Conservation (phyloP, 2,888 invertebrate species). For the Acrobasis consociella region DNA sequence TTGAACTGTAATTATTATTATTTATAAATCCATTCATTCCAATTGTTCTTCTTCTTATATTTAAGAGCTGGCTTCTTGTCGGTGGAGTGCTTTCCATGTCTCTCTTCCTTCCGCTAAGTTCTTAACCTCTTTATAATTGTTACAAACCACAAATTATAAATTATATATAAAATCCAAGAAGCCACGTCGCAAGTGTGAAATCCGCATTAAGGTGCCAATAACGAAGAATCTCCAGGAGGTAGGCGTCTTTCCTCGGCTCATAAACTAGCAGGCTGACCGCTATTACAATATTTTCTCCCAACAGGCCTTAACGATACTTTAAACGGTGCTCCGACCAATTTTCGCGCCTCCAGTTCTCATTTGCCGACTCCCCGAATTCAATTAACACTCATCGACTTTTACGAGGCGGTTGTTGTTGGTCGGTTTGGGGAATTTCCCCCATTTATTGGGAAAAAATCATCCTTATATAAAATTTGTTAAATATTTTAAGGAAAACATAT, state of each 20-base stretch:
- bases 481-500: too few relatives aligned
- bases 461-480: too few relatives aligned
- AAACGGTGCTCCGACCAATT: conserved; percentile 73
- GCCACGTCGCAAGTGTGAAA: conserved; percentile 3
- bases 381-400: conserved; percentile 78
- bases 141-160: background rate
- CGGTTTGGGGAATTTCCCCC: too few relatives aligned
- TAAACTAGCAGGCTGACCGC: conserved; percentile 59
- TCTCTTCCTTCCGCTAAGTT: too few relatives aligned
- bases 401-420: conserved; percentile 29
- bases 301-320: conserved; percentile 78
- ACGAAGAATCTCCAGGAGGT: conserved; percentile 6
- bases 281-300: conserved; percentile 75
- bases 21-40: too few relatives aligned
- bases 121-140: too few relatives aligned
- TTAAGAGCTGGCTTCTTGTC: too few relatives aligned
- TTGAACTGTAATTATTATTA: too few relatives aligned
- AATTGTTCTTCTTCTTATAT: too few relatives aligned
- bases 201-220: conserved; percentile 13
- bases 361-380: conserved; percentile 75
- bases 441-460: too few relatives aligned
- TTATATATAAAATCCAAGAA: background rate
- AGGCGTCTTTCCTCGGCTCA: conserved; percentile 59
- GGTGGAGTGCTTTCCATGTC: too few relatives aligned
- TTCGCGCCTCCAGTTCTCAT: conserved; percentile 77